Evolutionary conservation across 2,888 invertebrate species (phyloP), one percentile per base, ranked within the genome.

Genomic region (Gari tellinella): DNA sequence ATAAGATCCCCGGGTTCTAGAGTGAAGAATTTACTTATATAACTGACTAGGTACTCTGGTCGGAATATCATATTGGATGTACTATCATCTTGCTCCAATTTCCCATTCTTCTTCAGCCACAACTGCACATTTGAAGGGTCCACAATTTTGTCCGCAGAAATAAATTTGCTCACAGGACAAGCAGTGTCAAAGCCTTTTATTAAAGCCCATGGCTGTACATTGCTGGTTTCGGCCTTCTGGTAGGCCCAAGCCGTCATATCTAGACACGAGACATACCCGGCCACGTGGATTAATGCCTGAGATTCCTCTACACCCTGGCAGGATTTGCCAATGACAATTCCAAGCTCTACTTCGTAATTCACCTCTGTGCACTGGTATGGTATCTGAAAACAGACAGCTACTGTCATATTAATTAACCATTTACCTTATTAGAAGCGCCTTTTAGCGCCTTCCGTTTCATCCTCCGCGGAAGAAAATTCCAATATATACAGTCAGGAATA

Each of bases 171-270:
- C 0, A 96, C 94, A 1, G 96, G 96, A 77, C 95, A 95, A 0
- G 96, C 94, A 0, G 95, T 95, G 88, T 96, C 96, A 86, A 96
- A 96, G 2, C 95, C 95, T 92, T 96, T 96, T 0, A 95, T 95
- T 57, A 96, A 87, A 15, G 93, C 93, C 96, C 96, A 96, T 0
- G 96, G 95, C 41, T 93, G 93, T 0, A 95, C 95, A 70, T 94
- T 93, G 37, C 93, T 92, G 83, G 93, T 93, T 1, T 93, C 92
- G 60, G 90, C 90, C 61, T 76, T 64, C 76, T 90, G 89, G 60
- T 85, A 86, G 40, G 82, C 87, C 86, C 91, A 83, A 15, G 93
- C 93, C 0, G 96, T 96, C 94, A 96, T 94, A 89, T 96, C 96
- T 37, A 96, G 92, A 0, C 95, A 95, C 23, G 95, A 91, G 64